phyloP scores from a whole-genome alignment of 2,113 vertebrate species.

The Hippocampus comes region DNA sequence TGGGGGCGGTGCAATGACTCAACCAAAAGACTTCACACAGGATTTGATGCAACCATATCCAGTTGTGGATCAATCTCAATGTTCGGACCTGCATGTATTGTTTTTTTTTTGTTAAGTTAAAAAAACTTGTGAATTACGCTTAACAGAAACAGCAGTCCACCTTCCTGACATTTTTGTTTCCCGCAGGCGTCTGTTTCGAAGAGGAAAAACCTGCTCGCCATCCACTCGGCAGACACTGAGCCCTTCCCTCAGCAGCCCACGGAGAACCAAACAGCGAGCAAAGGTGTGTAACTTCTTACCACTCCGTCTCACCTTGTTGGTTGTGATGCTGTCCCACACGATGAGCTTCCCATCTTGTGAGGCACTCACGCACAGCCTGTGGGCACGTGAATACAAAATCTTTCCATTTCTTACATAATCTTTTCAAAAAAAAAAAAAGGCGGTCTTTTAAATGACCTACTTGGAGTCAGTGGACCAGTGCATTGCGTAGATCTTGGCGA shows the following conservation, averaged over 20 bases:
- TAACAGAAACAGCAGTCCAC: background rate
- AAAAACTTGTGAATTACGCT: background rate
- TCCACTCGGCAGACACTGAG: background rate
- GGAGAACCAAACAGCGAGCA: background rate
- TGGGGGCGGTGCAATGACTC: too few relatives aligned
- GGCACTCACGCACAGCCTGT: conserved; percentile 90
- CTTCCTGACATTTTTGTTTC: background rate
- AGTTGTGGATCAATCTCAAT: too few relatives aligned
- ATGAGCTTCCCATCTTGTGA: conserved; percentile 98
- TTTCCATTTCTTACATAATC: background rate
- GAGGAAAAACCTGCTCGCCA: conserved; percentile 1
- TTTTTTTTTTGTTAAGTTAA: background rate
- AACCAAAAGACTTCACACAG: too few relatives aligned
- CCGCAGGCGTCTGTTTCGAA: background rate
- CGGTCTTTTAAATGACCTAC: conserved; percentile 56
- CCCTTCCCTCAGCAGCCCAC: background rate
- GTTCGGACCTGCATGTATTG: too few relatives aligned
- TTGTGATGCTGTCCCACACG: conserved; percentile 93
- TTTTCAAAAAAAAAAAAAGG: background rate
- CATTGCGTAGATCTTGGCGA: conserved; percentile 97
- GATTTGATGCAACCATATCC: too few relatives aligned
- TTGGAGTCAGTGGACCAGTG: conserved; percentile 90
- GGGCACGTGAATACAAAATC: conserved; percentile 12
- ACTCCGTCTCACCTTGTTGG: conserved; percentile 84
- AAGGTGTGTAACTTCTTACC: background rate